phyloP scores from a whole-genome alignment of 1,140 invertebrate genomes.

The Bombus cullumanus region DNA sequence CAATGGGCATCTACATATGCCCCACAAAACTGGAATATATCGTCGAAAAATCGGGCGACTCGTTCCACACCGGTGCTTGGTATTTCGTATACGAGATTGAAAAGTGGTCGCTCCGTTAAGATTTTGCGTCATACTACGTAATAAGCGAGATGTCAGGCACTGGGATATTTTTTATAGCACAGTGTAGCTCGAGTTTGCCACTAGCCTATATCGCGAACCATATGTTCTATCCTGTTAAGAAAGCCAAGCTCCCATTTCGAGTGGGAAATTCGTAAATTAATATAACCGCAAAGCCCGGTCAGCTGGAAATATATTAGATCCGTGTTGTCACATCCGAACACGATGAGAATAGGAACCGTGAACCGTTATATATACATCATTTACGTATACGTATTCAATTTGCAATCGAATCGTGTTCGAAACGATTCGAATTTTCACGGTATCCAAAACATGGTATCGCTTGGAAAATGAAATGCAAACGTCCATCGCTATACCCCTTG shows the following conservation, averaged over 20 bases:
- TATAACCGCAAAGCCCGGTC: background rate
- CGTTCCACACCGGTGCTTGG: background rate
- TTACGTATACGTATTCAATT: background rate
- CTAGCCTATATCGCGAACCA: background rate
- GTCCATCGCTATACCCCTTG: no score
- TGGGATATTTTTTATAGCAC: background rate
- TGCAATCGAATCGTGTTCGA: background rate
- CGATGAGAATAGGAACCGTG: background rate
- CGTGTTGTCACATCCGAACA: background rate
- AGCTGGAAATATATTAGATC: background rate
- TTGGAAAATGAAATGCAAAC: background rate
- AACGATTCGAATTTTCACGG: background rate
- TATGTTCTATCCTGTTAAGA: no score
- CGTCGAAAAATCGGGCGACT: slow-evolving; percentile 1
- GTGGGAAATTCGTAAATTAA: slow-evolving; percentile 11
- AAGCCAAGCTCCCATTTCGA: background rate
- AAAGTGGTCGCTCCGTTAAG: no score
- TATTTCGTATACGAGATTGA: background rate
- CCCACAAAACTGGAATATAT: slow-evolving; percentile 25
- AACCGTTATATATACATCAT: background rate
- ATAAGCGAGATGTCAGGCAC: background rate
- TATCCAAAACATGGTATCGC: background rate
- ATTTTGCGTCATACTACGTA: background rate
- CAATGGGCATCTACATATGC: slow-evolving; percentile 16
- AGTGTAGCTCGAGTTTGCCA: background rate